Evolutionary conservation across 1,140 invertebrate genomes (phyloP).

Genomic region (Dysdera silvatica): DNA sequence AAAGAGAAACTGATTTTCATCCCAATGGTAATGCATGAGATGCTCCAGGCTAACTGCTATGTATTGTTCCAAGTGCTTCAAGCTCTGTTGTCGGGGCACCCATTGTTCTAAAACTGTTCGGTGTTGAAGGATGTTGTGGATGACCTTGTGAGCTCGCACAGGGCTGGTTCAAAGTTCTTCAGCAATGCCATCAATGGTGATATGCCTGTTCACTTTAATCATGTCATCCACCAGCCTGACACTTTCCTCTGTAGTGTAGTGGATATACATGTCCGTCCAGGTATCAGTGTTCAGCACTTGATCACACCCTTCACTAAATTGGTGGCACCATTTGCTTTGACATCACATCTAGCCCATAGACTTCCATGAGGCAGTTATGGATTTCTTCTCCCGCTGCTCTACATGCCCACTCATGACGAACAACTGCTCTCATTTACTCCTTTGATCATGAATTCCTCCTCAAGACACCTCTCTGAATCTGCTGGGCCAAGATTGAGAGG

Average conservation of each 20-base stretch:
- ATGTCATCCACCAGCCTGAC: slow-evolving; percentile 2
- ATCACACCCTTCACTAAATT: neutral
- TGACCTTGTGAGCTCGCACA: neutral
- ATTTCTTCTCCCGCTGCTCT: neutral
- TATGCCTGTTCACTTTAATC: neutral
- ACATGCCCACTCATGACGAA: no score
- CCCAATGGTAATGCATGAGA: neutral
- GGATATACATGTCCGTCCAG: slow-evolving; percentile 12
- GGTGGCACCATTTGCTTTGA: neutral
- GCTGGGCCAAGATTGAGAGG: no score
- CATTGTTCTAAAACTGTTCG: neutral
- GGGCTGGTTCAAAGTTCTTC: neutral
- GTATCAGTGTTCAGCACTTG: slow-evolving; percentile 40
- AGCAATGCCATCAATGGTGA: neutral
- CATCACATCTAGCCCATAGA: neutral
- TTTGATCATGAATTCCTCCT: no score
- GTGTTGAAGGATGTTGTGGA: neutral
- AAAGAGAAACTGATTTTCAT: slow-evolving; percentile 25
- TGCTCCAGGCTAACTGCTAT: neutral
- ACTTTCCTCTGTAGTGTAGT: neutral
- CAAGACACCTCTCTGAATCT: no score
- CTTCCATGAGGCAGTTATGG: neutral
- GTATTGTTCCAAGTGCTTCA: neutral
- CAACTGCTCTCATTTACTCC: no score
- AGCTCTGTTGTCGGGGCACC: neutral